Percentiles rank a stretch among this genome's conserved stretches.
Conservation (phyloP, 1,140 invertebrate species). For the Caligus rogercresseyi region DNA sequence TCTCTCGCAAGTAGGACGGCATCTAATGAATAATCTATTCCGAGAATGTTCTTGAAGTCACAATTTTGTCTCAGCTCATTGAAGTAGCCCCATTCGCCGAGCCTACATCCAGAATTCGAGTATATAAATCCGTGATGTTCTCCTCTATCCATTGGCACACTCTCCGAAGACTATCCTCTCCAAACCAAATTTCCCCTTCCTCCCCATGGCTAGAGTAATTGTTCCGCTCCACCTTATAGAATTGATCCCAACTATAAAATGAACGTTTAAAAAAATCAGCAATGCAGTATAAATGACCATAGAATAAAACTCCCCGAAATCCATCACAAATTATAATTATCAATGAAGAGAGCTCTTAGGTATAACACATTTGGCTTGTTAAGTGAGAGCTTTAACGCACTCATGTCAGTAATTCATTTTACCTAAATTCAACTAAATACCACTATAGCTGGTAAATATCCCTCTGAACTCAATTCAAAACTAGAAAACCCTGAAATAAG, state of each 20-base stretch:
- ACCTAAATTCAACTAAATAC: no score
- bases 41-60: conserved; percentile 31
- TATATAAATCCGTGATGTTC: conserved; percentile 25
- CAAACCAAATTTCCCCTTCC: conserved; percentile 83
- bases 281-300: no score
- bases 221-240: conserved; percentile 56
- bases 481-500: no score
- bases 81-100: conserved; percentile 80
- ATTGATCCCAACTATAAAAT: conserved; percentile 53
- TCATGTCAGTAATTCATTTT: no score
- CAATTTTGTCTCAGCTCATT: conserved; percentile 44
- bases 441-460: no score
- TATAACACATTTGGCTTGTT: no score
- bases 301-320: no score
- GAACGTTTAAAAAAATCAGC: no score
- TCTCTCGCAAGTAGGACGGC: conserved; percentile 31
- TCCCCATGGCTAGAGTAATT: conserved; percentile 69
- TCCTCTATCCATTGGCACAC: conserved; percentile 24
- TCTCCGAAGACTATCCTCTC: conserved; percentile 39
- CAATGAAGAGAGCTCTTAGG: no score
- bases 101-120: conserved; percentile 41
- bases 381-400: no score
- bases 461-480: no score
- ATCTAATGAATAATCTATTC: conserved; percentile 34
- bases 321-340: no score